Percentiles rank a stretch among this genome's conserved stretches.
Evolutionary conservation across 23 tunicate species (phyloP).

Genomic region (Trididemnum miniatum): DNA sequence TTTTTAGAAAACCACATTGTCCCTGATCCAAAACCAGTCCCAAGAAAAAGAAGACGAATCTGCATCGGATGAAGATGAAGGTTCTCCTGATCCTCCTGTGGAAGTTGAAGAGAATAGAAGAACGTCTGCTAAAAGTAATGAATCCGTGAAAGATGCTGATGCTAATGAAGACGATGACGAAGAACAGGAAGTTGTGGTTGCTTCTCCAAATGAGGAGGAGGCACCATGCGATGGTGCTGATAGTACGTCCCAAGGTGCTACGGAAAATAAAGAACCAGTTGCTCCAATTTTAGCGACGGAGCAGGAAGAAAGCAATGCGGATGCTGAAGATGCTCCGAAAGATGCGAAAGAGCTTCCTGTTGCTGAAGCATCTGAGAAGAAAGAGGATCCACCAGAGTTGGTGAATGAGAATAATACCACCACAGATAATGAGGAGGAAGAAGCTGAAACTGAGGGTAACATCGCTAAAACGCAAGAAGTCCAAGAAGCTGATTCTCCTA

Average conservation of each 20-base stretch:
- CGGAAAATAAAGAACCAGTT: no score
- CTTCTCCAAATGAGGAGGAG: neutral
- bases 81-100: neutral
- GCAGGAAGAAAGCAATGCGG: no score
- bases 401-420: neutral
- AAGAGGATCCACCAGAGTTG: neutral
- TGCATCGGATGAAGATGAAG: neutral
- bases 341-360: neutral
- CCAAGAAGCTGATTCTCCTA: no score
- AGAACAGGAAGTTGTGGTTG: slow-evolving; percentile 1
- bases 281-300: no score
- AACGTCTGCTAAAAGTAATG: neutral
- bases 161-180: slow-evolving; percentile 10
- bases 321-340: neutral
- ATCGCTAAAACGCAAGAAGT: neutral
- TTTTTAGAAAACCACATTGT: no score
- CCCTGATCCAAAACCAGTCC: no score
- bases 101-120: neutral
- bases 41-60: neutral
- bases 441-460: neutral
- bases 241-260: neutral
- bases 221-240: neutral
- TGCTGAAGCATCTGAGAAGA: neutral
- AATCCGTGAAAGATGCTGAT: slow-evolving; percentile 13
- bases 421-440: neutral